Percentiles rank a stretch among this genome's conserved stretches.
phyloP scores from a whole-genome alignment of 2,797 vertebrate genomes.

The Margarornis squamiger region DNA sequence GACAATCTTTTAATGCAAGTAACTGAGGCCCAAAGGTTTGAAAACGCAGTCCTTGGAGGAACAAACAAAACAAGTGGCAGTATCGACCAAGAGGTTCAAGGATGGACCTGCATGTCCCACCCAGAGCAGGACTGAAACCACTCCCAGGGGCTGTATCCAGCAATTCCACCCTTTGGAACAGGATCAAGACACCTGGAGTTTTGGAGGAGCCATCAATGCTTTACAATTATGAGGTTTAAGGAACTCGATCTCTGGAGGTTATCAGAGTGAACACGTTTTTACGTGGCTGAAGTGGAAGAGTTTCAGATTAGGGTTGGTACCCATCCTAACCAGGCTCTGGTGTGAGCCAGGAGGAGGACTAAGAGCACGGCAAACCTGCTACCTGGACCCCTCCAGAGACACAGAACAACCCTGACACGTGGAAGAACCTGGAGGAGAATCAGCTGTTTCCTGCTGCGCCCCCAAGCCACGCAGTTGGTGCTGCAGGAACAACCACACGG shows the following conservation, averaged over 20 bases:
- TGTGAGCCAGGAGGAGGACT: not conserved
- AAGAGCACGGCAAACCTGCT: not conserved
- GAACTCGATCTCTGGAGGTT: conserved; percentile 5
- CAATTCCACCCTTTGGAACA: not conserved
- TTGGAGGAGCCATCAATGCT: not conserved
- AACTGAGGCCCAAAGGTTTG: conserved; percentile 37
- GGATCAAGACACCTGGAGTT: not conserved
- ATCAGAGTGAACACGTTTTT: not conserved
- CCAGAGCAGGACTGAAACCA: not conserved
- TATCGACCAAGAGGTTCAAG: not conserved
- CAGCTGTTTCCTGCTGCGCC: not conserved
- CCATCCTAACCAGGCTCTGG: not conserved
- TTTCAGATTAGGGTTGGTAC: not conserved
- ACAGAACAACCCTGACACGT: not conserved
- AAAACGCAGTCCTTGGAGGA: conserved; percentile 41
- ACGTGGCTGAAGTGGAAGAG: not conserved
- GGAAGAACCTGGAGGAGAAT: not conserved
- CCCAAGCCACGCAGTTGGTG: not conserved
- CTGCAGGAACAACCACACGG: not conserved
- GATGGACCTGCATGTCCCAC: conserved; percentile 1
- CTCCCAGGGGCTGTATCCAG: conserved; percentile 7
- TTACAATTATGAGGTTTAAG: conserved; percentile 1
- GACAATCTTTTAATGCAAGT: conserved; percentile 55
- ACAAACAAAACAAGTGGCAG: conserved; percentile 11
- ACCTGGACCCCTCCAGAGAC: not conserved